Evolutionary conservation across 2,888 invertebrate genomes (phyloP).

Genomic region (Oasisia sp.): DNA sequence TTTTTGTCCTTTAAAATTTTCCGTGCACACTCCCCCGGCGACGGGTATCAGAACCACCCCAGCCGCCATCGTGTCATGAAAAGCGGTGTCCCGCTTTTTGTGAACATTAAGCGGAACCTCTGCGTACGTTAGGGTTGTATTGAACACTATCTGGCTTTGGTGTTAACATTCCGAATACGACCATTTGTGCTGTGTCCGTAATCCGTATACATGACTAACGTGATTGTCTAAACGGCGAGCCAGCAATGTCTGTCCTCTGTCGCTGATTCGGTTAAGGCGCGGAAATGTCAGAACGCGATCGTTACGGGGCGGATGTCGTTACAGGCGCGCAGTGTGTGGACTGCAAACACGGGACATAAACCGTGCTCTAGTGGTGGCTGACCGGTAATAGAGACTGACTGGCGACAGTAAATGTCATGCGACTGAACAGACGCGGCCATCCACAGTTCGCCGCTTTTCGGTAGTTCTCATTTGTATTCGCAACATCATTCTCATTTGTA

Average conservation of each 20-base stretch:
- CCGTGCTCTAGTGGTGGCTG: background rate
- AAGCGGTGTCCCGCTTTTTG: too few species aligned
- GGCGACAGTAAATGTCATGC: background rate
- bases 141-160: too few species aligned
- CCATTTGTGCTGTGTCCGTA: background rate
- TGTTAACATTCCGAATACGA: background rate
- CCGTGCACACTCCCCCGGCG: too few species aligned
- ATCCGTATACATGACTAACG: background rate
- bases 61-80: too few species aligned
- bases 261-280: background rate
- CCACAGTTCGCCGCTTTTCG: background rate
- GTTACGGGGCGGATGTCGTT: background rate
- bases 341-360: background rate
- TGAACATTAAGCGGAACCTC: too few species aligned
- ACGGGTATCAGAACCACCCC: too few species aligned
- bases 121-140: too few species aligned
- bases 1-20: too few species aligned
- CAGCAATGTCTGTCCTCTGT: background rate
- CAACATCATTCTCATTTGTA: too few species aligned
- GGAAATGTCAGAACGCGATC: background rate
- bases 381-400: background rate
- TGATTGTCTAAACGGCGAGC: background rate
- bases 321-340: background rate
- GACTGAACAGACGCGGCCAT: background rate
- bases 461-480: background rate